Conservation (phyloP, 2,113 vertebrate genomes). For the Castor canadensis region DNA sequence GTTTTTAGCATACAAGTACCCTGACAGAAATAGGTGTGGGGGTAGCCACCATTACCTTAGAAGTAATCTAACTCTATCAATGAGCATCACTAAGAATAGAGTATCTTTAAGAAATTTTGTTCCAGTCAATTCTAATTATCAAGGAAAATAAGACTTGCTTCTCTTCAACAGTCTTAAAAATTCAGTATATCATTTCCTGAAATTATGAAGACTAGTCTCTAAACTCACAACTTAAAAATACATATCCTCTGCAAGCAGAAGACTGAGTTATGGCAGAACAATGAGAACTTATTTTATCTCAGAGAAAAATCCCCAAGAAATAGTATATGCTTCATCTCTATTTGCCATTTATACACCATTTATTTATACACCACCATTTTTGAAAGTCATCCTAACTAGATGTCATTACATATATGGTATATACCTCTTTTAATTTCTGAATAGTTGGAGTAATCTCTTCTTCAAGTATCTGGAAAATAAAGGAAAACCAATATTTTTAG, state of each 20-base stretch:
- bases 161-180: constrained; percentile 21
- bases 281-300: neutral
- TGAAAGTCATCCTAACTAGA: neutral
- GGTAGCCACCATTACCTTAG: neutral
- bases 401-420: neutral
- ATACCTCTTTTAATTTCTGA: constrained; percentile 94
- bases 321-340: neutral
- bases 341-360: too few species aligned
- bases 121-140: neutral
- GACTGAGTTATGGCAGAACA: neutral
- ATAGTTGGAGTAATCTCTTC: constrained; percentile 96
- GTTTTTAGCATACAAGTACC: neutral
- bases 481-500: constrained; percentile 29
- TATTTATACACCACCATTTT: neutral
- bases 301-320: neutral
- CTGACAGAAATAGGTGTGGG: neutral
- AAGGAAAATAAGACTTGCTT: constrained; percentile 16
- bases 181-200: neutral
- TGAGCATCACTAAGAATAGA: neutral
- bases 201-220: neutral
- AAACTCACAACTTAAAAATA: neutral
- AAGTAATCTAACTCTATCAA: neutral
- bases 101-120: constrained; percentile 10
- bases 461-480: constrained; percentile 89
- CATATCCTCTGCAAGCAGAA: neutral